Evolutionary conservation across 2,888 invertebrate genomes (phyloP), one percentile per base, ranked within the genome.

Genomic region (Ophion slaviceki): DNA sequence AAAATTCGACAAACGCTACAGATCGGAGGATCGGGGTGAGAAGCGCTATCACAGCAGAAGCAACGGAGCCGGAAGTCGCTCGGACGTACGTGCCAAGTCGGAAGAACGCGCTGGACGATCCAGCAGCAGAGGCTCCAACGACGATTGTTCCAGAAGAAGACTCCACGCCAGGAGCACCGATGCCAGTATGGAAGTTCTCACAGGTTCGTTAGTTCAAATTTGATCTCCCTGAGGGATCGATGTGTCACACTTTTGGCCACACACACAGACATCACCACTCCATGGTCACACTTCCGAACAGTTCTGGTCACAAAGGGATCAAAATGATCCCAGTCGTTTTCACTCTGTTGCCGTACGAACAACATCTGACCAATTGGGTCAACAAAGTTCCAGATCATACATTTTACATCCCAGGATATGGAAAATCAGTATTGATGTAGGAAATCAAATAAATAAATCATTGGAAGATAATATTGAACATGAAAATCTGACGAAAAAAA

Each of bases 31-130:
- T 89, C 95, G 97, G 81, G 94, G 95, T 0, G 96, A 96, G 76
- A 93, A 95, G 64, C 94, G 96, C 80, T 96, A 96, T 91, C 96
- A 96, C 90, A 91, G 93, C 90, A 90, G 93, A 10, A 92, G 91
- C 79, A 92, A 92, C 72, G 95, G 95, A 90, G 74, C 83, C 36
- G 95, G 96, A 67, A 95, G 96, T 68, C 95, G 97, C 82, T 96
- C 96, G 86, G 97, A 97, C 90, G 96, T 97, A 47, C 94, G 98
- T 89, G 98, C 98, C 8, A 98, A 98, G 74, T 94, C 94, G 3
- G 94, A 94, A 82, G 94, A 94, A 85, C 88, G 94, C 57, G 90
- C 90, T 36, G 91, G 90, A 0, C 89, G 92, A 79, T 88, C 91
- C 28, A 92, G 91, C 14, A 92, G 91, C 78, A 89, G 90, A 64